phyloP scores from a whole-genome alignment of 2,113 vertebrate species.

The Dinomys branickii region DNA sequence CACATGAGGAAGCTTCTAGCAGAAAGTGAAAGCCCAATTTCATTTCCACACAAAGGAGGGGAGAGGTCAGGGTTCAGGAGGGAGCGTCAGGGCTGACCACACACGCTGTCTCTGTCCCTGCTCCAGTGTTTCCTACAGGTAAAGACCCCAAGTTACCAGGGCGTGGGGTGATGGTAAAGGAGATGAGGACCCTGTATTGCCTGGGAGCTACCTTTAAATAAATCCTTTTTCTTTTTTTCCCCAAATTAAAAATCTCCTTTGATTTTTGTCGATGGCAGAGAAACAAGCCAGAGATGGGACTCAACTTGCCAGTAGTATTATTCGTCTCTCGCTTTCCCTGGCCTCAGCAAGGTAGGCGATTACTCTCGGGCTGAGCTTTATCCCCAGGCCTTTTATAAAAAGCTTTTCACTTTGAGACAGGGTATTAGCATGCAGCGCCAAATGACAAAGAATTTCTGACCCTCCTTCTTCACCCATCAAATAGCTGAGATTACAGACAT shows the following conservation, averaged over 20 bases:
- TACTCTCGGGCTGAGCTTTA: neutral
- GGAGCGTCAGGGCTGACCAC: neutral
- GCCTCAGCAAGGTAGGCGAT: neutral
- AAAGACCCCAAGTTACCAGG: neutral
- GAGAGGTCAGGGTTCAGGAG: neutral
- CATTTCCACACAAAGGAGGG: neutral
- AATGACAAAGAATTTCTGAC: neutral
- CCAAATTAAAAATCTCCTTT: neutral
- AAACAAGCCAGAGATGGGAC: neutral
- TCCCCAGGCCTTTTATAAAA: neutral
- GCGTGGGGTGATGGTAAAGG: neutral
- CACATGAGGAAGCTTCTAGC: neutral
- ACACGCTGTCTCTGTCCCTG: accelerated
- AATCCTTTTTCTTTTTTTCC: neutral
- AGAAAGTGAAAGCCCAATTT: neutral
- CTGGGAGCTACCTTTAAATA: neutral
- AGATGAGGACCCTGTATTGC: neutral
- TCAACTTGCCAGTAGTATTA: neutral
- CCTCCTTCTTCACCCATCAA: neutral
- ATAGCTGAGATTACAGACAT: neutral
- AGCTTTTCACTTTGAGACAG: neutral
- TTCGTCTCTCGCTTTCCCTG: neutral
- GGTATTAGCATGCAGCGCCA: neutral
- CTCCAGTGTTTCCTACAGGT: neutral
- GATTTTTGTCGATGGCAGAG: neutral